These are phyloP conservation scores for Stenodera caucasica DNA, from an alignment of 2,888 invertebrate genomes.

Conservation along the genomic window DNA sequence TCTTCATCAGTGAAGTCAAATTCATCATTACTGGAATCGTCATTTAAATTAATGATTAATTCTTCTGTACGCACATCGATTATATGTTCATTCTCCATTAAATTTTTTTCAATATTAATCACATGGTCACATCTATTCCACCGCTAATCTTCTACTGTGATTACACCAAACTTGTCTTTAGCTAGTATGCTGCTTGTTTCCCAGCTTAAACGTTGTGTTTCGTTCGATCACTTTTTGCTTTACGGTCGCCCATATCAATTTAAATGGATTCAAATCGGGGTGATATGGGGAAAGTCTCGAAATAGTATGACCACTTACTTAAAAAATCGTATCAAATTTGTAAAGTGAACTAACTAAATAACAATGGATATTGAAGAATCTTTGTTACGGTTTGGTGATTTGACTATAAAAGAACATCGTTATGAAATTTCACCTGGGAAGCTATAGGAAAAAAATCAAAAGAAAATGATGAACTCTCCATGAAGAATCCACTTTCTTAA, in stretches of 20 bases:
- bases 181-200: constrained; percentile 20
- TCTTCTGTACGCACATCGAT: background rate
- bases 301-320: constrained; percentile 23
- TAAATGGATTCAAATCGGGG: constrained; percentile 38
- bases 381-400: too few relatives aligned
- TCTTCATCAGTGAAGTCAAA: too few relatives aligned
- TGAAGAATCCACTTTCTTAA: too few relatives aligned
- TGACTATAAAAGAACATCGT: too few relatives aligned
- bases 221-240: constrained; percentile 30
- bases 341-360: too few relatives aligned
- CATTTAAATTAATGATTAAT: too few relatives aligned
- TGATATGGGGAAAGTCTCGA: constrained; percentile 37
- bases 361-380: too few relatives aligned
- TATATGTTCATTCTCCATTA: background rate
- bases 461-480: too few relatives aligned
- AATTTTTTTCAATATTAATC: constrained; percentile 11
- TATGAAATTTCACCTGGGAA: too few relatives aligned
- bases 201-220: constrained; percentile 31
- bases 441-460: too few relatives aligned
- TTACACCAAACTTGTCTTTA: too few relatives aligned
- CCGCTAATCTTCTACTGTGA: too few relatives aligned
- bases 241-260: constrained; percentile 37
- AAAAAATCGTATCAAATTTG: constrained; percentile 1
- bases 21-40: background rate
- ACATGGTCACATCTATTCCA: constrained; percentile 19